Conservation (phyloP, 2,797 vertebrate species). For the Helarctos malayanus region DNA sequence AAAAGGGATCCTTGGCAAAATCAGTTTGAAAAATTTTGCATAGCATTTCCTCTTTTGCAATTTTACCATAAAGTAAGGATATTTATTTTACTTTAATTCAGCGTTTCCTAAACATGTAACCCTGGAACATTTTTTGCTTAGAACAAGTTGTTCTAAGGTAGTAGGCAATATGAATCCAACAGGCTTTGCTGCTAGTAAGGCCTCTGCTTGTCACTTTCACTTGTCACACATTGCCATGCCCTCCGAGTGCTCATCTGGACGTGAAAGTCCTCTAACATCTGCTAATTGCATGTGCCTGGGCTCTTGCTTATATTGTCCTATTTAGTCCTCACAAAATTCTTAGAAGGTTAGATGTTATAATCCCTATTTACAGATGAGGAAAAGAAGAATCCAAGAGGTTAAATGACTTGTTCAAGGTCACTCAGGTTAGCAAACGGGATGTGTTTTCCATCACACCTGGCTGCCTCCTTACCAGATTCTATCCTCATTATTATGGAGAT, state of each 20-base stretch:
- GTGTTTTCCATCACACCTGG: neutral
- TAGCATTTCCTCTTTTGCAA: neutral
- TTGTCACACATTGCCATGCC: no score
- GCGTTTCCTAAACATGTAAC: neutral
- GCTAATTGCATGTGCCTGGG: neutral
- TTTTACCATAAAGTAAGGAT: neutral
- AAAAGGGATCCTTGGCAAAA: neutral
- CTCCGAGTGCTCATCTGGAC: neutral
- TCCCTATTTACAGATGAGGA: neutral
- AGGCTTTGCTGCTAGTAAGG: neutral
- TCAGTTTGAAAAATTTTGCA: neutral
- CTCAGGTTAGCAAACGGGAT: neutral
- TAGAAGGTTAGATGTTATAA: neutral
- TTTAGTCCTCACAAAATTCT: neutral
- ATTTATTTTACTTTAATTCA: neutral
- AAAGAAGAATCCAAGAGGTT: neutral
- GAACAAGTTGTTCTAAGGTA: neutral
- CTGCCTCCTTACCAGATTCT: neutral
- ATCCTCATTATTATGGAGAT: neutral
- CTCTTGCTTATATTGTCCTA: neutral
- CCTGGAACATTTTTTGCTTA: neutral
- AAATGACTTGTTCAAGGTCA: neutral
- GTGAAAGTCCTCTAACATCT: neutral
- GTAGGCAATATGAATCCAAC: neutral
- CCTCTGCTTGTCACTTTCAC: neutral